phyloP scores from a whole-genome alignment of 2,888 invertebrate species.

The Branchipolynoe longqiensis region DNA sequence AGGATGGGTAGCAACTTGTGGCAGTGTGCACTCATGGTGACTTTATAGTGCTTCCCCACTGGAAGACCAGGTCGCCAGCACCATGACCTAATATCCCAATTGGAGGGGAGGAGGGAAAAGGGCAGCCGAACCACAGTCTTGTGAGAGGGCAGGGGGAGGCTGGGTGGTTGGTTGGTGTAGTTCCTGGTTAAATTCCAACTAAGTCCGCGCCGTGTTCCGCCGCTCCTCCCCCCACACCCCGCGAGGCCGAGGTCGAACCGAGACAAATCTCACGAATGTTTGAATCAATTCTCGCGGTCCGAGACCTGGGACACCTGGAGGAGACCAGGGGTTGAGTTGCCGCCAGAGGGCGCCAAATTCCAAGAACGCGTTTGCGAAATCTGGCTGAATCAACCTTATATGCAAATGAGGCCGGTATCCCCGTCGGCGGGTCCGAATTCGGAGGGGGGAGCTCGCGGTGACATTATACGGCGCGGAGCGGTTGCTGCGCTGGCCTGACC shows the following conservation, averaged over 20 bases:
- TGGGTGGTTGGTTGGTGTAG: too few relatives aligned
- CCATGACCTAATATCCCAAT: too few relatives aligned
- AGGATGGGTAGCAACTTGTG: too few relatives aligned
- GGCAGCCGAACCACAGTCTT: too few relatives aligned
- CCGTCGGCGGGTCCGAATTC: too few relatives aligned
- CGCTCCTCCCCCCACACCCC: neutral
- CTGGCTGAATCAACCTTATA: slow-evolving; percentile 38
- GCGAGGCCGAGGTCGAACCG: too few relatives aligned
- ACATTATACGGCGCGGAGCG: too few relatives aligned
- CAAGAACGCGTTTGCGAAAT: neutral
- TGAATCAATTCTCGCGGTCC: neutral
- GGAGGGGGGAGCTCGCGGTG: too few relatives aligned
- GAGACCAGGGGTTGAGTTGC: neutral
- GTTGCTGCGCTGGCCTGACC: too few relatives aligned
- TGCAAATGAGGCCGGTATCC: slow-evolving; percentile 42
- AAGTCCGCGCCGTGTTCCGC: neutral
- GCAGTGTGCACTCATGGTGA: neutral
- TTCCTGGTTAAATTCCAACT: too few relatives aligned
- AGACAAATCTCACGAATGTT: neutral
- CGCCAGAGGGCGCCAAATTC: neutral
- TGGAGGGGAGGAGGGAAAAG: too few relatives aligned
- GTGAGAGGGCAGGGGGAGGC: too few relatives aligned
- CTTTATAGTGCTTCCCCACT: neutral
- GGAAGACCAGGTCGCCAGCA: neutral
- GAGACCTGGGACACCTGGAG: neutral